A percentile compares a stretch with the other conserved stretches of the same genome.
These are phyloP conservation scores for Heliconius melpomene DNA, from an alignment of 1,140 invertebrate genomes.

Conservation along the genomic window DNA sequence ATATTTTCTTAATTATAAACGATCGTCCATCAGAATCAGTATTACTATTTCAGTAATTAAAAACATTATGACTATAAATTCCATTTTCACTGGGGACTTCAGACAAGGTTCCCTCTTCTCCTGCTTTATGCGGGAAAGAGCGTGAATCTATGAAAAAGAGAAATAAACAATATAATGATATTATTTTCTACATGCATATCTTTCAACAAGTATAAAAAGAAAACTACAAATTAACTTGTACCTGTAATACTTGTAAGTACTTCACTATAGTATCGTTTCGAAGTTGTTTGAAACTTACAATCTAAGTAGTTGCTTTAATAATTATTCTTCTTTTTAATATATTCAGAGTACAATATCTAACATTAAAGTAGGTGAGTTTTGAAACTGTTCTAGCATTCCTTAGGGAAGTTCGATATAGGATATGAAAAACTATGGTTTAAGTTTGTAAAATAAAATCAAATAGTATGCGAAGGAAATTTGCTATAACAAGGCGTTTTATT, in stretches of 20 bases:
- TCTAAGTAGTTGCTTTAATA: background rate
- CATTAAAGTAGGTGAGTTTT: background rate
- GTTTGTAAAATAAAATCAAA: background rate
- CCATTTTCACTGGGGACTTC: too few species aligned
- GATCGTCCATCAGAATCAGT: too few species aligned
- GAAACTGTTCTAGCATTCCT: background rate
- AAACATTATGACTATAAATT: too few species aligned
- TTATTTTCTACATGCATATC: background rate
- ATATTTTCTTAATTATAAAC: too few species aligned
- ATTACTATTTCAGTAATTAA: too few species aligned
- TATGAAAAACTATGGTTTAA: background rate
- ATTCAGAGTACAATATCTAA: background rate
- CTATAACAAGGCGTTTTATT: too few species aligned
- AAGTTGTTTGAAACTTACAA: background rate
- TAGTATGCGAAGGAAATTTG: too few species aligned
- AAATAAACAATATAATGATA: background rate
- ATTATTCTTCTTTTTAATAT: conserved; percentile 2
- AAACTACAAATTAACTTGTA: background rate
- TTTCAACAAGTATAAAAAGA: background rate
- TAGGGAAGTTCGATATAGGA: background rate
- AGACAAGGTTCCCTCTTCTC: too few species aligned
- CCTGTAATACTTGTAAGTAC: background rate
- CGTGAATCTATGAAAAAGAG: too few species aligned
- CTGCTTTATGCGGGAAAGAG: too few species aligned
- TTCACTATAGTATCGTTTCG: background rate